A percentile compares a stretch with the other conserved stretches of the same genome.
phyloP scores from a whole-genome alignment of 2,888 invertebrate genomes.

The Microplitis manilae region DNA sequence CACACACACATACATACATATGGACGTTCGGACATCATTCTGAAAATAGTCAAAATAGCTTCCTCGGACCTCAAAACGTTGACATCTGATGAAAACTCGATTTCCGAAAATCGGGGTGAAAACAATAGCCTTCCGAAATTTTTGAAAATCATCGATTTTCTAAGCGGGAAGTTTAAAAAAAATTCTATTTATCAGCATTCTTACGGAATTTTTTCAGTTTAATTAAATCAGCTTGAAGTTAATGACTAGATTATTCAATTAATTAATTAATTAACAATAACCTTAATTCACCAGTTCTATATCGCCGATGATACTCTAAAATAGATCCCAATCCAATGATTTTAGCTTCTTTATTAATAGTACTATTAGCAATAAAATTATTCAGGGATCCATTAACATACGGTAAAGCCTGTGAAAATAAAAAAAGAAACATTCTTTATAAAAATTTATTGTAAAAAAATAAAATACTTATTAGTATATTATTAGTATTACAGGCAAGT shows the following conservation, averaged over 20 bases:
- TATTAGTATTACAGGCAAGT: constrained; percentile 55
- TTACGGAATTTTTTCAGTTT: too few relatives aligned
- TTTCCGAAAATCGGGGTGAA: too few relatives aligned
- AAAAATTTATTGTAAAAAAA: constrained; percentile 4
- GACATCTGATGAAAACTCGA: too few relatives aligned
- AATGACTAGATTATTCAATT: constrained; percentile 3
- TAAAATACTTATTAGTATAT: background rate
- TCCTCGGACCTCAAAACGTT: too few relatives aligned
- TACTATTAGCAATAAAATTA: constrained; percentile 71
- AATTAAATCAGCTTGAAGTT: too few relatives aligned
- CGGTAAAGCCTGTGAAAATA: constrained; percentile 57
- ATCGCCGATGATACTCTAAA: constrained; percentile 59
- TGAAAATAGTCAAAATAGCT: too few relatives aligned
- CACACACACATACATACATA: too few relatives aligned
- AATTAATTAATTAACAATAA: constrained; percentile 39
- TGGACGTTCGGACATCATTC: too few relatives aligned
- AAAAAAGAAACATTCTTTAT: background rate
- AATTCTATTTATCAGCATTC: too few relatives aligned
- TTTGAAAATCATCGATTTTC: too few relatives aligned
- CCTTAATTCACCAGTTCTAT: constrained; percentile 59
- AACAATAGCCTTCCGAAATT: too few relatives aligned
- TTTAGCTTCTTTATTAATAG: constrained; percentile 72
- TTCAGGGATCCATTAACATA: constrained; percentile 71
- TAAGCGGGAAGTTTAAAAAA: too few relatives aligned
- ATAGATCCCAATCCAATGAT: constrained; percentile 58